Conservation (phyloP, 1,140 invertebrate genomes). For the Brachionus calyciflorus region DNA sequence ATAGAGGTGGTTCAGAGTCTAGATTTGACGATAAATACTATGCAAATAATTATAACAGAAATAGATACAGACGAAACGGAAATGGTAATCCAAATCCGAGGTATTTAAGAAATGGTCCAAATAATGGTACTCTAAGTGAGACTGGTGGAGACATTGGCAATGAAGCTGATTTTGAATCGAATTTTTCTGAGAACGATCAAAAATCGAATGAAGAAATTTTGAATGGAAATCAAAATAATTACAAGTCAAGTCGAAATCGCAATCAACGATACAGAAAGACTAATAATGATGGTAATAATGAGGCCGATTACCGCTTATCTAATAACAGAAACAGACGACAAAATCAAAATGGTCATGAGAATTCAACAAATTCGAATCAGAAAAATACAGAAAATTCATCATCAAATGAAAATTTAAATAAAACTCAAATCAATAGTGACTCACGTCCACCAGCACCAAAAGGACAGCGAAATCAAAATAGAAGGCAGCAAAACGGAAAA, state of each 20-base stretch:
- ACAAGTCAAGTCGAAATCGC: background rate
- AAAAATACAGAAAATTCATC: slow-evolving; percentile 5
- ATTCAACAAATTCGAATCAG: background rate
- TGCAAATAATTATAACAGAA: background rate
- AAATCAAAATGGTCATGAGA: too few relatives aligned
- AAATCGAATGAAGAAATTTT: slow-evolving; percentile 5
- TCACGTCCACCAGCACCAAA: slow-evolving; percentile 13
- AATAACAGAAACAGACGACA: slow-evolving; percentile 17
- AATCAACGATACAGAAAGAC: background rate
- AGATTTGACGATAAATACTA: slow-evolving; percentile 17
- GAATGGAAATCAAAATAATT: background rate
- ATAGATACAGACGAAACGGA: slow-evolving; percentile 15
- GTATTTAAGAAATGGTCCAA: slow-evolving; percentile 14
- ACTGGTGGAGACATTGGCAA: slow-evolving; percentile 43
- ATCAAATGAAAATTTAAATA: slow-evolving; percentile 42
- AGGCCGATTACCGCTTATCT: background rate
- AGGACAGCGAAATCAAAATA: background rate
- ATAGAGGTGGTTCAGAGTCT: slow-evolving; percentile 7
- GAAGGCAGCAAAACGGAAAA: slow-evolving; percentile 15
- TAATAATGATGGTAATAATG: background rate
- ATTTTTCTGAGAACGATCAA: slow-evolving; percentile 15
- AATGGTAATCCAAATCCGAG: slow-evolving; percentile 1
- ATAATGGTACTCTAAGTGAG: slow-evolving; percentile 40
- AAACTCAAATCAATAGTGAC: background rate
- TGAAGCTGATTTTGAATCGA: slow-evolving; percentile 39